phyloP scores from a whole-genome alignment of 2,113 vertebrate genomes.

The Ciconia boyciana region DNA sequence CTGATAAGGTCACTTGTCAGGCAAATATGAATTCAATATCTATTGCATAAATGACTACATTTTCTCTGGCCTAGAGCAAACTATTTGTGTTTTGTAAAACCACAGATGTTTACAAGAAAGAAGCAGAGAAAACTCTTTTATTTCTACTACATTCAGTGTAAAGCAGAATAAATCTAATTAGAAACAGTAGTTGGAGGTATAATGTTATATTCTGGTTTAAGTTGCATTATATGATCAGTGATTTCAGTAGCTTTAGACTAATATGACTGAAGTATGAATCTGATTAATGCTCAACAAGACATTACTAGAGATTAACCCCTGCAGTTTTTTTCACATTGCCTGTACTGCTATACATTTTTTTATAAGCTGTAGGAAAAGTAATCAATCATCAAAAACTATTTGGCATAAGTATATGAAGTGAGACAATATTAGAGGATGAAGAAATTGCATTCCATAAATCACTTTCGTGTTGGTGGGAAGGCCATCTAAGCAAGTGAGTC shows the following conservation, averaged over 20 bases:
- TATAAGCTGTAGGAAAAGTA: not conserved
- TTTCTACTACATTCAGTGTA: not conserved
- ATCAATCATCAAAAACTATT: not conserved
- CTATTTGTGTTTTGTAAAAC: not conserved
- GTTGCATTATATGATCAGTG: not conserved
- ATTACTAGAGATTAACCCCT: not conserved
- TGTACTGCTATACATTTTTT: not conserved
- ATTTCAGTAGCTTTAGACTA: not conserved
- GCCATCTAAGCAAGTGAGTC: not conserved
- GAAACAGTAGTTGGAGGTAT: not conserved
- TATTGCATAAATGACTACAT: slow-evolving; percentile 14
- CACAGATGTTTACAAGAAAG: not conserved
- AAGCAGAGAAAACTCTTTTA: not conserved
- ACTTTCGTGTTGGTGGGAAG: not conserved
- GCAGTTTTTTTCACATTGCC: not conserved
- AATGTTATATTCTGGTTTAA: not conserved
- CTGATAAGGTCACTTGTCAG: slow-evolving; percentile 52
- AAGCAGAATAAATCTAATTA: slow-evolving; percentile 10
- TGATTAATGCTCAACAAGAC: not conserved
- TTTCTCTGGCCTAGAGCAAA: slow-evolving; percentile 25
- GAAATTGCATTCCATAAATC: not conserved
- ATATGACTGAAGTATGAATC: not conserved
- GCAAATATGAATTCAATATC: slow-evolving; percentile 19
- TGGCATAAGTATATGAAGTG: not conserved
- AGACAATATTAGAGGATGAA: not conserved